Conservation (phyloP, 2,113 vertebrate species). For the Nyctibius bracteatus region DNA sequence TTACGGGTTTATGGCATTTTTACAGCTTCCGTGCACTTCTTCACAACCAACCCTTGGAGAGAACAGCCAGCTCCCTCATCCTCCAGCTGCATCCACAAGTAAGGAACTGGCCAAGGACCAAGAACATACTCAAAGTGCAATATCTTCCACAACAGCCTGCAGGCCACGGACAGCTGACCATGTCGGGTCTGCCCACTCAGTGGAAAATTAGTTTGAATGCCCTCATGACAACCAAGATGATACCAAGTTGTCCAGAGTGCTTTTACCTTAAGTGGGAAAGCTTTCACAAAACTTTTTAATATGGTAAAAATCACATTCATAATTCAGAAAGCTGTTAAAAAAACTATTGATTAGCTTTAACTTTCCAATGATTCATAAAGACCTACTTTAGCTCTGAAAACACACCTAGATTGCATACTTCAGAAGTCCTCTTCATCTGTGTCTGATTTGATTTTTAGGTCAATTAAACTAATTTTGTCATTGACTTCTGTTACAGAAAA, state of each 20-base stretch:
- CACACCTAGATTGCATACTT: not conserved
- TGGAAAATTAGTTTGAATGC: not conserved
- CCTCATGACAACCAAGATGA: not conserved
- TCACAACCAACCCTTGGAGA: not conserved
- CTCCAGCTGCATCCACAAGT: not conserved
- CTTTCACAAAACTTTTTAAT: not conserved
- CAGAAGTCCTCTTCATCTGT: not conserved
- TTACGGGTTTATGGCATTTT: not conserved
- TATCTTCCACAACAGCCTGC: not conserved
- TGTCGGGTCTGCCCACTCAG: not conserved
- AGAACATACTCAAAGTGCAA: not conserved
- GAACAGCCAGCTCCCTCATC: not conserved
- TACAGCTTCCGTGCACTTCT: not conserved
- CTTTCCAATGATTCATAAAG: not conserved
- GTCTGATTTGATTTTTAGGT: not conserved
- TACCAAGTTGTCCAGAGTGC: not conserved
- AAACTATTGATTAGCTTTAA: conserved; percentile 4
- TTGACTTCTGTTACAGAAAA: not conserved
- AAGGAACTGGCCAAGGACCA: not conserved
- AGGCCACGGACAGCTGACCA: not conserved
- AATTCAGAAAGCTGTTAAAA: not conserved
- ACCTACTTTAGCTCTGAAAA: not conserved
- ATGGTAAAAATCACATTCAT: not conserved
- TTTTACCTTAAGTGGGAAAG: not conserved
- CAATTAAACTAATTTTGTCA: not conserved